Percentiles rank a stretch among this genome's conserved stretches.
These are phyloP conservation scores for Heliconius nattereri DNA, from an alignment of 1,140 invertebrate species.

Conservation along the genomic window DNA sequence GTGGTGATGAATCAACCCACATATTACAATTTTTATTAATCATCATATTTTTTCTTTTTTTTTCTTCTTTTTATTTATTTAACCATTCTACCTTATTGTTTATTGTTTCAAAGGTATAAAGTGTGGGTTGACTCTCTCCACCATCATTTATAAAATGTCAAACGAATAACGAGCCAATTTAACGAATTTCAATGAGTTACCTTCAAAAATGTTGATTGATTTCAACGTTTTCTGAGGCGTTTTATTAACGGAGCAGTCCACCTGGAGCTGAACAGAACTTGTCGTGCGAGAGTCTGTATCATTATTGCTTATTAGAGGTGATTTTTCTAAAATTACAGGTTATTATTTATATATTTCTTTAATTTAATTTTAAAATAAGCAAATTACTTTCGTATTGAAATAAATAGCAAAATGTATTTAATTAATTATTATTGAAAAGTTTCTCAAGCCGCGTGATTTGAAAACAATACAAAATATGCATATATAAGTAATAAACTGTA, in stretches of 20 bases:
- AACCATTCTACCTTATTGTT: too few species aligned
- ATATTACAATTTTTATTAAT: too few species aligned
- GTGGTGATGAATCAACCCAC: too few species aligned
- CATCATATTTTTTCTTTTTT: too few species aligned
- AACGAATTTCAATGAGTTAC: conserved; percentile 56
- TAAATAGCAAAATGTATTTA: too few species aligned
- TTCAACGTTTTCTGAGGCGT: conserved; percentile 80
- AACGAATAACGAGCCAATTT: conserved; percentile 9
- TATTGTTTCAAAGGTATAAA: too few species aligned
- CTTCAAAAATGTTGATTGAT: conserved; percentile 78
- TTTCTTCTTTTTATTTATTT: too few species aligned
- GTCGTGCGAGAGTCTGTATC: conserved; percentile 58
- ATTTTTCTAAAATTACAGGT: not conserved
- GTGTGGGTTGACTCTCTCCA: too few species aligned
- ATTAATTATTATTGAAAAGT: not conserved
- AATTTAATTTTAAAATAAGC: not conserved
- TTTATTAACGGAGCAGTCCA: conserved; percentile 62
- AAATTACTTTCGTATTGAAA: too few species aligned
- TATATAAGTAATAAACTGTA: conserved; percentile 32
- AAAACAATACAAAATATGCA: too few species aligned
- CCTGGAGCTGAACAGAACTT: conserved; percentile 59
- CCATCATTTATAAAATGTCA: not conserved
- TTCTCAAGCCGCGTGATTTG: not conserved
- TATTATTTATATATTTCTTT: not conserved
- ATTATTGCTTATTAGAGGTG: conserved; percentile 30